Base-by-base conservation (phyloP, 92 coral and sea anemone species). In the Paragorgia papillata region DNA sequence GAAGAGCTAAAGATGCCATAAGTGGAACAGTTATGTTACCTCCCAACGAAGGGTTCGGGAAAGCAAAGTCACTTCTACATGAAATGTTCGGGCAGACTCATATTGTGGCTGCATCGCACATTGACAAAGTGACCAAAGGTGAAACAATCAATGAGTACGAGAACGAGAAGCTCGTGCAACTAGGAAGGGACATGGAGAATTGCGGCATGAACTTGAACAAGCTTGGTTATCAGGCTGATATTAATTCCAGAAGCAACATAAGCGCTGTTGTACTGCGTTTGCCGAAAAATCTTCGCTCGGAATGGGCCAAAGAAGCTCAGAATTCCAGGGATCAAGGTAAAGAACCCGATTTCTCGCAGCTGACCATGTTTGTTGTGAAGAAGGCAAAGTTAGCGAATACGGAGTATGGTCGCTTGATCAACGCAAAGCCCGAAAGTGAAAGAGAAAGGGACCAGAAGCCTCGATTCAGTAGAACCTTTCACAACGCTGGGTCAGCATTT, bases 241-340 rank as follows among this genome's bases (percentile, higher is more conserved):
- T 67, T 1, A 67, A 67, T 30, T 67, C 13, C 6, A 40, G 75
- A 48, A 25, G 75, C 1, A 67, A 67, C 39, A 43, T 67, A 57
- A 43, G 35, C 34, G 75, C 75, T 25, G 58, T 67, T 1, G 75
- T 67, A 0, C 20, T 67, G 20, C 75, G 58, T 4, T 22, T 67
- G 4, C 58, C 75, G 24, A 19, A 32, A 39, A 1, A 67, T 18
- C 75, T 67, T 3, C 75, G 75, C 26, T 43, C 75, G 1, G 75
- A 67, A 7, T 67, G 33, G 75, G 75, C 75, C 13, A 65, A 67
- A 30, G 75, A 67, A 30, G 75, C 75, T 7, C 75, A 67, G 50
- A 67, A 43, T n/a, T 21, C 75, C 25, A 67, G 75, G 17, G 75
- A 67, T 7, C 56, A 39, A 25, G 57, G 57, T 25, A 6, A 67